These are phyloP conservation scores for Frankliniella intonsa DNA, from an alignment of 2,888 invertebrate species.

Conservation along the genomic window DNA sequence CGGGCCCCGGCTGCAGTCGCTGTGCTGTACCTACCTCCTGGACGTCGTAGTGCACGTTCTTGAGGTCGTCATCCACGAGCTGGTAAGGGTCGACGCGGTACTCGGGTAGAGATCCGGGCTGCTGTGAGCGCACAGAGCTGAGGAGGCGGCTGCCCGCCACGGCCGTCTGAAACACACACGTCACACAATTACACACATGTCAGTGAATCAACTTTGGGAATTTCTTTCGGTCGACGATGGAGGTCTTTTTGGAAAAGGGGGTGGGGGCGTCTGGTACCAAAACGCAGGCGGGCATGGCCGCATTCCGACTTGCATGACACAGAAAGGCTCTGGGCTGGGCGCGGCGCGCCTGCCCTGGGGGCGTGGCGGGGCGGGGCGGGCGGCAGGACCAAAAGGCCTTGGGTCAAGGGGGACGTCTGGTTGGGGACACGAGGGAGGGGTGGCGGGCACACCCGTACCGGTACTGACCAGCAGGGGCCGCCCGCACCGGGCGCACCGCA, in stretches of 20 bases:
- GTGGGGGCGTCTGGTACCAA: not conserved
- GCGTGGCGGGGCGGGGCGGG: not conserved
- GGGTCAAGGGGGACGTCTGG: not conserved
- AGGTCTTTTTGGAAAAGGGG: not conserved
- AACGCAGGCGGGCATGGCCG: not conserved
- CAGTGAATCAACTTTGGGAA: too few species aligned
- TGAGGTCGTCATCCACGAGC: constrained; percentile 79
- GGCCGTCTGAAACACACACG: not conserved
- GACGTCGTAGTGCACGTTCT: constrained; percentile 79
- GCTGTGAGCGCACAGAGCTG: constrained; percentile 50
- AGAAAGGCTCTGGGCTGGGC: too few species aligned
- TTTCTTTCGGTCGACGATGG: too few species aligned
- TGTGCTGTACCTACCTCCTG: constrained; percentile 60
- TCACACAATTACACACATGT: not conserved
- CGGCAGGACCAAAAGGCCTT: not conserved
- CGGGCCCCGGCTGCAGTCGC: not conserved
- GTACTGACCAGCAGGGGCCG: not conserved
- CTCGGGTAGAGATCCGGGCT: constrained; percentile 69
- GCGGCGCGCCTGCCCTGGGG: not conserved
- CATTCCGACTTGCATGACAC: too few species aligned
- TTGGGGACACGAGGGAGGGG: not conserved
- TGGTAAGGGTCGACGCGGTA: constrained; percentile 82
- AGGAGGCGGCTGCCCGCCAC: not conserved
- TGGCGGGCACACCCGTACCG: not conserved
- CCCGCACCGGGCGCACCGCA: not conserved